Evolutionary conservation across 1,140 invertebrate species (phyloP).

Genomic region (Neotoxoptera formosana): DNA sequence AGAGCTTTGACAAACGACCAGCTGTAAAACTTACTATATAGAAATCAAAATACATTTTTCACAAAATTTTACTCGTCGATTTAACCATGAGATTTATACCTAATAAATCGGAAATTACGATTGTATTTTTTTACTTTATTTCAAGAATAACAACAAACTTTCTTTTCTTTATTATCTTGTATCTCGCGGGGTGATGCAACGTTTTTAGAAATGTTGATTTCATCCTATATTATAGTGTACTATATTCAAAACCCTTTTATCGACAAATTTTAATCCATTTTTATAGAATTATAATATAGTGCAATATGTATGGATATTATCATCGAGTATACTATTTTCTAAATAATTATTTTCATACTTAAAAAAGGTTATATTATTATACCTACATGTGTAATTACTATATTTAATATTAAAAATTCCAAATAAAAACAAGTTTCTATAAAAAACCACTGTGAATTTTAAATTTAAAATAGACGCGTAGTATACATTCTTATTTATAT

Average conservation of each 20-base stretch:
- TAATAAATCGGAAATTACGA: not conserved
- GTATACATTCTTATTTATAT: too few species aligned
- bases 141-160: not conserved
- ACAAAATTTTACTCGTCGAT: not conserved
- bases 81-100: not conserved
- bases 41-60: not conserved
- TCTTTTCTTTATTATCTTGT: not conserved
- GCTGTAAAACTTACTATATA: not conserved
- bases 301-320: too few species aligned
- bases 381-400: too few species aligned
- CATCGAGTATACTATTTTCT: too few species aligned
- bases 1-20: not conserved
- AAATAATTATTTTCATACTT: too few species aligned
- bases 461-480: too few species aligned
- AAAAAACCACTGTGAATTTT: too few species aligned
- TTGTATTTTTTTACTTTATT: not conserved
- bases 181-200: not conserved
- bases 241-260: not conserved
- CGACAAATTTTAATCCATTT: too few species aligned
- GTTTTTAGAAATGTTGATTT: not conserved
- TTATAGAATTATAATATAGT: too few species aligned
- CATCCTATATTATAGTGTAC: not conserved
- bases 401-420: too few species aligned
- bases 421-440: too few species aligned
- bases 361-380: too few species aligned